phyloP scores from a whole-genome alignment of 2,888 invertebrate species.

The Xestia c-nigrum region DNA sequence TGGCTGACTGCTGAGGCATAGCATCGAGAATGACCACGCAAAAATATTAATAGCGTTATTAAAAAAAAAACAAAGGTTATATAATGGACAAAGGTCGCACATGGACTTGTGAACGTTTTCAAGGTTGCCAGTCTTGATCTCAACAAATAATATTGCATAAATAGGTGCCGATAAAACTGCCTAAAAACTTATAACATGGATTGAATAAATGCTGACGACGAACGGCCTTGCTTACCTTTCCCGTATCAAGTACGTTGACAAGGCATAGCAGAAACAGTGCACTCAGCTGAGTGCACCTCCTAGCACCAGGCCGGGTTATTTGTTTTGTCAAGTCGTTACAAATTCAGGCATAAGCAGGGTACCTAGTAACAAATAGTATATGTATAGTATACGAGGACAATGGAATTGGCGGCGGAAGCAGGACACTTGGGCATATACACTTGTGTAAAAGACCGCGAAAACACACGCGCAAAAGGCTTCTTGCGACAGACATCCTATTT shows the following conservation, averaged over 20 bases:
- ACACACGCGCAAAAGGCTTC: neutral
- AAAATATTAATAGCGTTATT: neutral
- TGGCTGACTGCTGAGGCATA: neutral
- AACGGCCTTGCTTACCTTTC: neutral
- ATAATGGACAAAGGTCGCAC: slow-evolving; percentile 11
- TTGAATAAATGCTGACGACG: neutral
- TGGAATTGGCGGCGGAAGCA: neutral
- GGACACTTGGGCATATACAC: neutral
- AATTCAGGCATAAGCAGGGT: neutral
- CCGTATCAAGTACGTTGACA: neutral
- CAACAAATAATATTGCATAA: slow-evolving; percentile 25
- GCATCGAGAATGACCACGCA: neutral
- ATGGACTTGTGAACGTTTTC: slow-evolving; percentile 6
- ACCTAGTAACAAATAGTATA: no score
- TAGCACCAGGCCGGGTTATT: neutral
- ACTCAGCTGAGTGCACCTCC: neutral
- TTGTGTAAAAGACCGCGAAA: neutral
- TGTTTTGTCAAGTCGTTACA: neutral
- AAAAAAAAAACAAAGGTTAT: slow-evolving; percentile 2
- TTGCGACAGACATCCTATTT: neutral
- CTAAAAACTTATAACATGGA: neutral
- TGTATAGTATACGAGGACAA: neutral
- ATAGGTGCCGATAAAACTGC: neutral
- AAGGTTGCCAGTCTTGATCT: slow-evolving; percentile 23
- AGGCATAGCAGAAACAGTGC: neutral